Conservation (phyloP, 2,888 invertebrate species). For the Eustalomyia histrio region DNA sequence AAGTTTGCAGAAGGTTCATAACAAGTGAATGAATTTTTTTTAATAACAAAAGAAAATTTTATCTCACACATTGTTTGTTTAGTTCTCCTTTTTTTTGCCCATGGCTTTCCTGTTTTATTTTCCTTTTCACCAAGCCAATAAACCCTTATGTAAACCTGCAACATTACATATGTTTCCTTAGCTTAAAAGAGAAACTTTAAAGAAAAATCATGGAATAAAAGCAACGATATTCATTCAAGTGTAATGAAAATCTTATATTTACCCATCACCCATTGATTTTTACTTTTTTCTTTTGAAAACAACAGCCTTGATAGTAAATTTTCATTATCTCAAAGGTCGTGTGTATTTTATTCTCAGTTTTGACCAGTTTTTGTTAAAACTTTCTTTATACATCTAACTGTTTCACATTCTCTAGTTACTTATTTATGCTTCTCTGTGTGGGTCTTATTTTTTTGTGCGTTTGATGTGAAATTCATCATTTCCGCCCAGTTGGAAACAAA, state of each 20-base stretch:
- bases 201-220: not conserved
- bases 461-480: conserved; percentile 65
- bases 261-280: not conserved
- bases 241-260: conserved; percentile 22
- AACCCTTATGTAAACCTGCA: not conserved
- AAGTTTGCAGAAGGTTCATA: conserved; percentile 18
- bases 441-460: conserved; percentile 11
- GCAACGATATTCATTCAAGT: conserved; percentile 32
- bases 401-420: not conserved
- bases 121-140: conserved; percentile 16
- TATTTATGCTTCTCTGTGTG: conserved; percentile 13
- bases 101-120: not conserved
- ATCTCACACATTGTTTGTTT: conserved; percentile 6
- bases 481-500: conserved; percentile 64
- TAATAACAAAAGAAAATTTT: conserved; percentile 31
- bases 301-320: conserved; percentile 39
- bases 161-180: not conserved
- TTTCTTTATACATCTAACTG: not conserved
- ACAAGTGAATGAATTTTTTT: conserved; percentile 39
- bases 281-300: not conserved
- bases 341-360: conserved; percentile 16
- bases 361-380: conserved; percentile 1
- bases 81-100: not conserved
- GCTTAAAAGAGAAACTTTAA: not conserved
- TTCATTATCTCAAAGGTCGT: conserved; percentile 37